phyloP scores from a whole-genome alignment of 2,888 invertebrate genomes.

The Macrosoma leucophasiata region DNA sequence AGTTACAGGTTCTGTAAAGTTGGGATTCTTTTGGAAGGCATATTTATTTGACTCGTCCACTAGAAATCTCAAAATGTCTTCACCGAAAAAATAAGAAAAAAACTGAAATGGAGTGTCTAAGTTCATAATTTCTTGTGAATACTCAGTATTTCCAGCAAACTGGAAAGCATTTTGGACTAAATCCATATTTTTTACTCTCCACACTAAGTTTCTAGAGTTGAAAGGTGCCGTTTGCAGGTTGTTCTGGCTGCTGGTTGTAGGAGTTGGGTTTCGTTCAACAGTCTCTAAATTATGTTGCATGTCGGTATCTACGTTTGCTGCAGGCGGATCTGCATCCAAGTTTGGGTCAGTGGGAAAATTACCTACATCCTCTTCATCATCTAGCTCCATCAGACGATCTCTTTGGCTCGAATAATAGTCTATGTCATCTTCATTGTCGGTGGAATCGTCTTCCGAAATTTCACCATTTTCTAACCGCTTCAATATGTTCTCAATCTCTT shows the following conservation, averaged over 20 bases:
- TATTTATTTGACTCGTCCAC: conserved; percentile 27
- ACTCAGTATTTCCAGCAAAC: conserved; percentile 31
- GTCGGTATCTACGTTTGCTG: conserved; percentile 27
- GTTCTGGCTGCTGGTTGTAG: conserved; percentile 30
- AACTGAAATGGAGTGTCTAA: conserved; percentile 33
- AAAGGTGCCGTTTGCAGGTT: conserved; percentile 33
- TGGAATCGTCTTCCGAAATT: conserved; percentile 33
- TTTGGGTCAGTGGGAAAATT: conserved; percentile 31
- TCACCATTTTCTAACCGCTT: conserved; percentile 32
- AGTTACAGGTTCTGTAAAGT: conserved; percentile 32
- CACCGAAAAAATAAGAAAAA: conserved; percentile 34
- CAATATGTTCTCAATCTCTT: conserved; percentile 33
- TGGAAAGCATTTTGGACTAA: conserved; percentile 31
- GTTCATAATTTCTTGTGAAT: conserved; percentile 32
- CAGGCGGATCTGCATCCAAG: conserved; percentile 28
- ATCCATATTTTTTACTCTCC: conserved; percentile 37
- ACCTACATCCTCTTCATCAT: conserved; percentile 32
- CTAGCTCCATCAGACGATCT: conserved; percentile 32
- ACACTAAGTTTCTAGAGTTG: conserved; percentile 33
- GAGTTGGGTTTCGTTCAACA: conserved; percentile 32
- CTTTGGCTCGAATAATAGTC: conserved; percentile 33
- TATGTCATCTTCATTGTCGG: conserved; percentile 33
- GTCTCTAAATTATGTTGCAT: conserved; percentile 33
- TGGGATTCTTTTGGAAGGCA: conserved; percentile 31
- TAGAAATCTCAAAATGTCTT: conserved; percentile 29